Base-by-base conservation (phyloP, 1,140 invertebrate species). In the Schlechtendalia chinensis region DNA sequence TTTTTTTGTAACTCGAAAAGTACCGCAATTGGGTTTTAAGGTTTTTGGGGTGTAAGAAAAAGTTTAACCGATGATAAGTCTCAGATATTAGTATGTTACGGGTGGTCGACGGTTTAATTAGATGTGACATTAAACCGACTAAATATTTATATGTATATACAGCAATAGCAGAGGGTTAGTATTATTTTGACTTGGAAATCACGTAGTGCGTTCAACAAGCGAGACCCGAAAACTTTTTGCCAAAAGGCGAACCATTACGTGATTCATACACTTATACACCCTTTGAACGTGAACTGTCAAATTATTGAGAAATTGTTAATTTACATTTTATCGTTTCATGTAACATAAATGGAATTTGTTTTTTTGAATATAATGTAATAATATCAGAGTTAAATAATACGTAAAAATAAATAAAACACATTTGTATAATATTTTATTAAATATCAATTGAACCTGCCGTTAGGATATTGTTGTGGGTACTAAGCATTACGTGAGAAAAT, bases 181-280 rank as follows among this genome's bases (percentile, higher is more conserved):
- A 29, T 63, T 79, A 79, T 79, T 79, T 79, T 61, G 75, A 79
- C 75, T 47, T 63, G 58, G 22, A 79, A 63, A 79, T 79, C 75
- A 79, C 75, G 75, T 77, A 77, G 54, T 17, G 32, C 56, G 74
- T 50, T 79, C 75, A 79, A 79, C 75, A 63, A 79, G 75, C 75
- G 56, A 63, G 47, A 61, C 58, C 75, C 75, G 5, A 79, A 79
- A 79, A 79, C 58, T 79, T 79, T 71, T 63, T n/a, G 22, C 39
- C 58, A 17, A 47, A 56, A 61, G 17, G 56, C 54, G 14, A 27
- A 27, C 16, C 6, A 6, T 61, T 61, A 79, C 56, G 54, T 61
- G 75, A 79, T 79, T 45, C 45, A 24, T 63, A 47, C 58, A 79
- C 45, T 63, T 77, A 58, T 27, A 19, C 29, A 77, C 75, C 58